Evolutionary conservation across 2,113 vertebrate genomes (phyloP).

Genomic region (Nothoprocta pentlandii): DNA sequence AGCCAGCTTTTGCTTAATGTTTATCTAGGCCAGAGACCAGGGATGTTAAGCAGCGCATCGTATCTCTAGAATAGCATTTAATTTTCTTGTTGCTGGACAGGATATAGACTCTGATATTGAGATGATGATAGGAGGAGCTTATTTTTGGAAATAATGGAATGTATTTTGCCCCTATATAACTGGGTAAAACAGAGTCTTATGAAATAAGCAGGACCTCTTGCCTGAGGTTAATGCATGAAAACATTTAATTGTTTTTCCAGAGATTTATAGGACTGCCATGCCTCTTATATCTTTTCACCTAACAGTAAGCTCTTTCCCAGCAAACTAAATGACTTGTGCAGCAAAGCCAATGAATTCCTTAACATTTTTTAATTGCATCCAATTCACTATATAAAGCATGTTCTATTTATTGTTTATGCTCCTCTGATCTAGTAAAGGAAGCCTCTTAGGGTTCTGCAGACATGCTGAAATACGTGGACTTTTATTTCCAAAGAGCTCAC

Average conservation of each 20-base stretch:
- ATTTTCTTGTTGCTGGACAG: not conserved
- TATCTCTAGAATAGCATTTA: not conserved
- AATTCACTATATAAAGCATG: not conserved
- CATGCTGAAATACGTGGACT: not conserved
- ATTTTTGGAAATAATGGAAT: not conserved
- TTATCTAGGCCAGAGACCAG: not conserved
- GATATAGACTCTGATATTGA: not conserved
- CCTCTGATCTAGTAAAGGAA: not conserved
- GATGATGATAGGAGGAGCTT: not conserved
- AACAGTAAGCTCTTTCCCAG: not conserved
- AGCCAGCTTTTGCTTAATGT: not conserved
- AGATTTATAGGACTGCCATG: not conserved
- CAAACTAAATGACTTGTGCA: not conserved
- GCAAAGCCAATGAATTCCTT: not conserved
- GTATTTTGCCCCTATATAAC: not conserved
- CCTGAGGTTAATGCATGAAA: not conserved
- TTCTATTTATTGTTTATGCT: not conserved
- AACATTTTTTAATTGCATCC: not conserved
- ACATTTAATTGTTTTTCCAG: not conserved
- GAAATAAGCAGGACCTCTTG: not conserved
- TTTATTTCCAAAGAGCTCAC: not conserved
- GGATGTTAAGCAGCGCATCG: not conserved
- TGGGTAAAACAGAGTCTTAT: not conserved
- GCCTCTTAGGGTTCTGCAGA: not conserved
- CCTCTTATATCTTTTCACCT: not conserved